phyloP scores from a whole-genome alignment of 1,140 invertebrate genomes.

The Panagrolaimus sp. region DNA sequence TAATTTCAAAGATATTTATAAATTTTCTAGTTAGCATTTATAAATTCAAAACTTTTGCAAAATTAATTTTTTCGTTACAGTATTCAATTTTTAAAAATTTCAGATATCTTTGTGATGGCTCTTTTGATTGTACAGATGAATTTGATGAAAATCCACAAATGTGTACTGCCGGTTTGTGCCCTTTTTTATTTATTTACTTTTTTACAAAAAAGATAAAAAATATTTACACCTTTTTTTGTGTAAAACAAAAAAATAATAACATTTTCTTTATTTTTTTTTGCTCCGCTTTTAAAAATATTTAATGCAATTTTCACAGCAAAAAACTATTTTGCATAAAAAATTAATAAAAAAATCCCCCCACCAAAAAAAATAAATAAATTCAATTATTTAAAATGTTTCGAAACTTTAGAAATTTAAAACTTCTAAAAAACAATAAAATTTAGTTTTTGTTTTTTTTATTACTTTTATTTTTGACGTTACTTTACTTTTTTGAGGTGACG shows the following conservation, averaged over 20 bases:
- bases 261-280: slow-evolving; percentile 2
- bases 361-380: neutral
- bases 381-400: neutral
- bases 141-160: slow-evolving; percentile 80
- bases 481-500: neutral
- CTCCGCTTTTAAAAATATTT: neutral
- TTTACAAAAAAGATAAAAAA: neutral
- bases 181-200: slow-evolving; percentile 1
- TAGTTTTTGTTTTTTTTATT: neutral
- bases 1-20: too few relatives aligned
- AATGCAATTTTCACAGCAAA: slow-evolving; percentile 2
- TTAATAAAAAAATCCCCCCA: neutral
- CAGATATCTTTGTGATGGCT: slow-evolving; percentile 74
- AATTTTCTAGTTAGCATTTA: too few relatives aligned
- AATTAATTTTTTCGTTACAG: too few relatives aligned
- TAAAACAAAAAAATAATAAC: neutral
- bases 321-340: neutral
- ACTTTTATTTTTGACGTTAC: neutral
- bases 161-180: slow-evolving; percentile 79
- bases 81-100: neutral
- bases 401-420: neutral
- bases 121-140: slow-evolving; percentile 84
- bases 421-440: neutral
- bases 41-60: too few relatives aligned
- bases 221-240: neutral